These are phyloP conservation scores for Synergus laeviventris DNA, from an alignment of 2,888 invertebrate genomes.

Conservation along the genomic window DNA sequence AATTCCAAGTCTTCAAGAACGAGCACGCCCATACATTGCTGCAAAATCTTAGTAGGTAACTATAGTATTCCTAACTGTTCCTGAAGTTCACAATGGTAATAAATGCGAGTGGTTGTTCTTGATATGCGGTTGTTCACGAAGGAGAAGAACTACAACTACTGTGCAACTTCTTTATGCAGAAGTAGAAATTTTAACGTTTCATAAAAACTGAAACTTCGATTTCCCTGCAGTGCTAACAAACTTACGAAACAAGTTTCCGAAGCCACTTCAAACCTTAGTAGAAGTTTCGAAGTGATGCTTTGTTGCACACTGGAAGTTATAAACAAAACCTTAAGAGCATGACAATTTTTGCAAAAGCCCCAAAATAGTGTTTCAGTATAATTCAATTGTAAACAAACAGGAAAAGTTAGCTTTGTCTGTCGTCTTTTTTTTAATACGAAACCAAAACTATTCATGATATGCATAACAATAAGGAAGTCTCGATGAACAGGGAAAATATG, in stretches of 20 bases:
- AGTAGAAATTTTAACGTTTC: neutral
- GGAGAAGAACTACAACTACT: neutral
- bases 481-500: conserved; percentile 42
- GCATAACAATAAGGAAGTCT: conserved; percentile 4
- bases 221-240: neutral
- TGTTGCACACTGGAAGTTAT: neutral
- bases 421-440: neutral
- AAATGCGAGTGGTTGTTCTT: neutral
- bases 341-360: too few species aligned
- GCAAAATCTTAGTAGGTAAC: neutral
- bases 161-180: neutral
- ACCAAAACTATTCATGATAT: conserved; percentile 1
- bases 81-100: neutral
- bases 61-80: neutral
- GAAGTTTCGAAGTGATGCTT: neutral
- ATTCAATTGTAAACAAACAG: too few species aligned
- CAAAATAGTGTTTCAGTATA: too few species aligned
- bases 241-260: neutral
- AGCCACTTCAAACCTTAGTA: neutral
- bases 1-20: neutral
- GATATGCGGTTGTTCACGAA: neutral
- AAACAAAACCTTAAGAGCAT: too few species aligned
- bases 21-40: neutral
- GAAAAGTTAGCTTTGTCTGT: too few species aligned
- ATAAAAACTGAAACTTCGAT: neutral